Evolutionary conservation across 2,888 invertebrate species (phyloP), one percentile per base, ranked within the genome.

Genomic region (Papilio elwesi): DNA sequence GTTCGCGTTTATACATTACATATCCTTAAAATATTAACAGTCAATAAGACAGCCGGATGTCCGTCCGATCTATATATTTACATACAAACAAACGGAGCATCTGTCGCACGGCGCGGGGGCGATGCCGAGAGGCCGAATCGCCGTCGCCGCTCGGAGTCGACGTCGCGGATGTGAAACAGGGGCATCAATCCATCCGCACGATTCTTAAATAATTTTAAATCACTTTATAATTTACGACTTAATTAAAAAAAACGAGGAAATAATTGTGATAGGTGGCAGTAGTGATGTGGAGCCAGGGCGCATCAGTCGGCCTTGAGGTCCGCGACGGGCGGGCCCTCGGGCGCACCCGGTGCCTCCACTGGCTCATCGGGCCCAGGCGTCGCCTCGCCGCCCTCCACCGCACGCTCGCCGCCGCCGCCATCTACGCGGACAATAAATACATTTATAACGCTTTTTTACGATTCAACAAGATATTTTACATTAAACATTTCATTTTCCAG

Each of bases 171-270:
- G 78, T 76, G 77, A 78, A 77, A 75, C 78, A 78, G 78, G 81
- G 83, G 81, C 81, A 79, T 82, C 84, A 80, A 81, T 83, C 83
- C 87, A 81, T 83, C 83, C 87, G 85, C 80, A 80, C 81, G 79
- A 81, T 79, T 81, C 82, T 83, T 83, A 82, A 86, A 87, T 84
- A 86, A 86, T 88, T 88, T 88, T 87, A 87, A 82, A 90, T 69
- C 90, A 91, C 91, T 90, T 86, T 87, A 90, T 90, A 92, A 92
- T 92, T 92, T 92, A 92, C 85, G 90, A 90, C 90, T 90, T 92
- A 90, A 88, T 89, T 87, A 90, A 85, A 67, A 88, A 90, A 90
- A 92, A 88, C 90, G 90, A 91, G 91, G 89, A 86, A 83, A 83
- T 87, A 87, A 80, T 82, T 83, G 82, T 70, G 71, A 49, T 51